These are phyloP conservation scores for Zygogramma bicolorata DNA, from an alignment of 2,888 invertebrate genomes.

Conservation along the genomic window DNA sequence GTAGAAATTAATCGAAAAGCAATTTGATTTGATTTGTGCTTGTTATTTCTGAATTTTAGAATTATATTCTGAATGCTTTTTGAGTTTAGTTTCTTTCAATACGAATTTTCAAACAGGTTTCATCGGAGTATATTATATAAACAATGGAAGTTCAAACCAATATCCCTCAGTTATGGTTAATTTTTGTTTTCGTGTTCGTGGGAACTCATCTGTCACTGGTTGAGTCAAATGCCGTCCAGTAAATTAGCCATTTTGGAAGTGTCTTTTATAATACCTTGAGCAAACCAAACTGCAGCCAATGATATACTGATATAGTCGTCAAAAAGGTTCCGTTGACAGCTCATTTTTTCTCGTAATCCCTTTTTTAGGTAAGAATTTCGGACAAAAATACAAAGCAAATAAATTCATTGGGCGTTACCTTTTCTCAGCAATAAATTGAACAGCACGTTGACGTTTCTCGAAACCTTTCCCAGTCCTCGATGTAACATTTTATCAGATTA, in stretches of 20 bases:
- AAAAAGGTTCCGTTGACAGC: constrained; percentile 30
- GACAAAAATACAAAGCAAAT: constrained; percentile 44
- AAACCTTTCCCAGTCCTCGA: constrained; percentile 24
- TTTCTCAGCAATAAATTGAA: constrained; percentile 42
- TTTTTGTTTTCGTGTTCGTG: neutral
- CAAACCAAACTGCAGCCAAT: constrained; percentile 22
- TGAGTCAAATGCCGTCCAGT: neutral
- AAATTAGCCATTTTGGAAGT: constrained; percentile 33
- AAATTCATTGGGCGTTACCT: constrained; percentile 51
- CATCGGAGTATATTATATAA: no score
- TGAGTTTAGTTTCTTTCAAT: no score
- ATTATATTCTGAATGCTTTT: no score
- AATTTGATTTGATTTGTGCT: no score
- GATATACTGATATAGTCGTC: constrained; percentile 37
- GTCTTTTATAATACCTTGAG: neutral
- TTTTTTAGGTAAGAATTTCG: constrained; percentile 40
- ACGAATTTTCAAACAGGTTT: no score
- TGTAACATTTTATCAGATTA: constrained; percentile 44
- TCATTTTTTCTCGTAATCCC: constrained; percentile 39
- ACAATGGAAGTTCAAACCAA: neutral
- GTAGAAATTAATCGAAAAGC: no score
- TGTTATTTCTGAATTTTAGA: no score
- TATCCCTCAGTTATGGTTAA: neutral
- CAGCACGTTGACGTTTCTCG: constrained; percentile 36
- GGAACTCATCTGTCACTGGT: neutral